Evolutionary conservation across 64 coral and sea anemone genomes (phyloP), one percentile per base, ranked within the genome.

Genomic region (Pachyseris speciosa): DNA sequence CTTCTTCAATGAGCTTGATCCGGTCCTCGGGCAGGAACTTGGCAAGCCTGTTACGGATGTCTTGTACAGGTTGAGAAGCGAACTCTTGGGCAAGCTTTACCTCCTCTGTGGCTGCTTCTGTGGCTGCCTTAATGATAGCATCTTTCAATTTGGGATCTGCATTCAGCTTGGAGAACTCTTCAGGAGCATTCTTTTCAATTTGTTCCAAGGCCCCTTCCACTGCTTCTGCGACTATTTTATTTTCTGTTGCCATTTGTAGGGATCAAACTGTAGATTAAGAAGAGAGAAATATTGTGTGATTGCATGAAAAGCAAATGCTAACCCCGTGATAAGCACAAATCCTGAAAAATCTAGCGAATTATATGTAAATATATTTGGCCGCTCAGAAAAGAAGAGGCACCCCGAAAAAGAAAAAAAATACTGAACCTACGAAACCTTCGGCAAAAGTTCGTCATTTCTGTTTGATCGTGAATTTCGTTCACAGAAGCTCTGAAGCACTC

Each of bases 41-140:
- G 3, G 32, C 83, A 34, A 93, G 71, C 37, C 69, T 53, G 44
- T 80, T 32, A 50, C 40, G 52, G 51, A 93, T 93, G 83, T 93
- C 83, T 30, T n/a, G n/a, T 37, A 17, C 34, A 20, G 91, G 91
- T 28, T 86, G 83, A 38, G 25, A 33, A 13, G 73, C 45, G 37
- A 93, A 86, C 45, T 86, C 91, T 38, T 76, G 64, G 19, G 91
- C 83, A 26, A 93, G 69, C 38, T 69, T 93, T 2, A 93, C 58
- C 58, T 61, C 58, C 41, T 93, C 91, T 29, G 42, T 47, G 7
- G 91, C 83, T 28, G 83, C 72, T 37, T 20, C 3, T 57, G 61
- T 76, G 12, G 91, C 91, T 20, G 83, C 70, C 34, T 86, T 43
- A 24, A 48, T 71, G 44, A 93, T 48, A 2, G 43, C 73, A 38